A percentile compares a stretch with the other conserved stretches of the same genome.
phyloP scores from a whole-genome alignment of 2,113 vertebrate genomes.

The Ameiurus melas region DNA sequence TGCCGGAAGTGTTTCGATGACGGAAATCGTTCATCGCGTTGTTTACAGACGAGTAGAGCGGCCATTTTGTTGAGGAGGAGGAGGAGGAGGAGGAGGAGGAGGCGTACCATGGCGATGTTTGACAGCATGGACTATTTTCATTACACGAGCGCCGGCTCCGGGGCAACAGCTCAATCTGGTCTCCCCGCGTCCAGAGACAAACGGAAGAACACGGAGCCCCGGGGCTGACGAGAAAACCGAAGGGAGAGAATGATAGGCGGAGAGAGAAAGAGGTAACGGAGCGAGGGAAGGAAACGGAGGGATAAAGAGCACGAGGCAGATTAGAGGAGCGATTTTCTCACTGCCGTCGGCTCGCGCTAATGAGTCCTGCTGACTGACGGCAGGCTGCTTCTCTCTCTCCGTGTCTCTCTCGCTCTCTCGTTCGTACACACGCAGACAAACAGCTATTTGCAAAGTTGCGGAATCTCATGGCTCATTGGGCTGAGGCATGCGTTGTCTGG shows the following conservation, averaged over 20 bases:
- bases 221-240: conserved; percentile 27
- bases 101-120: not conserved
- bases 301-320: conserved; percentile 48
- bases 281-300: conserved; percentile 46
- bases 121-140: conserved; percentile 6
- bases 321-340: conserved; percentile 44
- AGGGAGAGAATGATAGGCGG: conserved; percentile 60
- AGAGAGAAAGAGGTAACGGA: conserved; percentile 62
- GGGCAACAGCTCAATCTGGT: conserved; percentile 23
- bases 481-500: conserved; percentile 51
- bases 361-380: conserved; percentile 56
- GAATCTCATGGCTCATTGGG: conserved; percentile 60
- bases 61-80: not conserved
- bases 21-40: not conserved
- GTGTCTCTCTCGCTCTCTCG: not conserved
- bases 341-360: conserved; percentile 46
- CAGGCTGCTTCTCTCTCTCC: not conserved
- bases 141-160: not conserved
- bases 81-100: not conserved
- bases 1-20: not conserved
- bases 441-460: conserved; percentile 58
- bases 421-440: conserved; percentile 36
- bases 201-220: conserved; percentile 10
- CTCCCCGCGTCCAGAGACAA: not conserved
- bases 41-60: not conserved